Percentiles rank a stretch among this genome's conserved stretches.
Evolutionary conservation across 2,888 invertebrate species (phyloP).

Genomic region (Leucania comma): DNA sequence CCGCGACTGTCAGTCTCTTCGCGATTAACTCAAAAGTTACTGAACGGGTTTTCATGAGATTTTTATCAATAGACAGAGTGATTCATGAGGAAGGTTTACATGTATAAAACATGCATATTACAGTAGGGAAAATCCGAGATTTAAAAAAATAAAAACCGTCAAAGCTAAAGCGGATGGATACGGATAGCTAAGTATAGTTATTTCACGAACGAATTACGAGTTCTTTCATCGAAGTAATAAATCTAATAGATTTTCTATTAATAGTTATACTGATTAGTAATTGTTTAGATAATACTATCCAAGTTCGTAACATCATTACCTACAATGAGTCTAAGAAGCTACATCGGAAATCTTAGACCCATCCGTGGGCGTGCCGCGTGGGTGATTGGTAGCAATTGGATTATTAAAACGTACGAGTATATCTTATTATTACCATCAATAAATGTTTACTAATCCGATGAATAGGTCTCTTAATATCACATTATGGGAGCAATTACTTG

Average conservation of each 20-base stretch:
- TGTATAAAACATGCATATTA: no score
- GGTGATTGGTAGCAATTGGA: conserved; percentile 35
- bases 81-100: no score
- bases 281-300: background rate
- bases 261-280: background rate
- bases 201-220: no score
- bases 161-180: no score
- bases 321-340: conserved; percentile 14
- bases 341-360: conserved; percentile 18
- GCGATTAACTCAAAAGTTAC: no score
- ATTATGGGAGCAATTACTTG: conserved; percentile 11
- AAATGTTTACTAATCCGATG: conserved; percentile 34
- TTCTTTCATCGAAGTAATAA: background rate
- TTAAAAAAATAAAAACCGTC: no score
- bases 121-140: no score
- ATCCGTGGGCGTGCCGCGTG: conserved; percentile 41
- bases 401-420: conserved; percentile 27
- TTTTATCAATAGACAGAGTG: no score
- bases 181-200: no score
- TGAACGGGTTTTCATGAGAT: no score
- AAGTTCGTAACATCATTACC: conserved; percentile 15
- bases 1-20: no score
- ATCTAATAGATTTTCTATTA: conserved; percentile 12
- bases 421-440: conserved; percentile 40
- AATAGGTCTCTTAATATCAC: conserved; percentile 24